Conservation (phyloP, 2,113 vertebrate species). For the Psettodes erumei region DNA sequence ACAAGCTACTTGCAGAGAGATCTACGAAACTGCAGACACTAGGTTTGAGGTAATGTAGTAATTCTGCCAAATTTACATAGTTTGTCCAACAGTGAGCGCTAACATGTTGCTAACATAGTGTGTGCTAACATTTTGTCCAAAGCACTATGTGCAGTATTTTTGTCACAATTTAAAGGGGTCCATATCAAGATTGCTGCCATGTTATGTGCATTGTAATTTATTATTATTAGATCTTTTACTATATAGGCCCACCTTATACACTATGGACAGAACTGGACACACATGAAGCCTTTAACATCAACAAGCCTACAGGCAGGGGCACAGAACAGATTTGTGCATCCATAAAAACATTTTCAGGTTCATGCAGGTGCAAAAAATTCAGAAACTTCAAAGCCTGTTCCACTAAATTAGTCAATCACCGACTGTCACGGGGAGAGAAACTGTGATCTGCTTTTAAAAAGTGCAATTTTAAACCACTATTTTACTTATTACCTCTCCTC, state of each 20-base stretch:
- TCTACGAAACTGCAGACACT: too few relatives aligned
- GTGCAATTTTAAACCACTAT: not conserved
- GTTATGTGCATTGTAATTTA: too few relatives aligned
- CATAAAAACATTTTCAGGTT: not conserved
- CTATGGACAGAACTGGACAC: too few relatives aligned
- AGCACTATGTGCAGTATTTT: not conserved
- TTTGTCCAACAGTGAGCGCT: not conserved
- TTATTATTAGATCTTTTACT: too few relatives aligned
- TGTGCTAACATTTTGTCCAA: not conserved
- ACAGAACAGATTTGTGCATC: not conserved
- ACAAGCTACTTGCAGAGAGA: not conserved
- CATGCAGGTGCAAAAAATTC: not conserved
- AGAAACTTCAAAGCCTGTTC: constrained; percentile 8
- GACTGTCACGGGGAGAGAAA: not conserved
- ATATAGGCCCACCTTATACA: too few relatives aligned
- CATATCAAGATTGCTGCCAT: not conserved
- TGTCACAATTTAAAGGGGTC: not conserved
- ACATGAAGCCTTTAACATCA: not conserved
- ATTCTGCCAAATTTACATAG: not conserved
- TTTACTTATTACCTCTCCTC: not conserved
- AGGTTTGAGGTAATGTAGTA: not conserved
- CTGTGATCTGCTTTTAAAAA: constrained; percentile 12
- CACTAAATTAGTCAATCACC: not conserved
- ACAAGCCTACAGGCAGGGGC: not conserved
- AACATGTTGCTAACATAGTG: not conserved